Evolutionary conservation across 2,797 vertebrate genomes (phyloP), one percentile per base, ranked within the genome.

Genomic region (Enteromius paludinosus): DNA sequence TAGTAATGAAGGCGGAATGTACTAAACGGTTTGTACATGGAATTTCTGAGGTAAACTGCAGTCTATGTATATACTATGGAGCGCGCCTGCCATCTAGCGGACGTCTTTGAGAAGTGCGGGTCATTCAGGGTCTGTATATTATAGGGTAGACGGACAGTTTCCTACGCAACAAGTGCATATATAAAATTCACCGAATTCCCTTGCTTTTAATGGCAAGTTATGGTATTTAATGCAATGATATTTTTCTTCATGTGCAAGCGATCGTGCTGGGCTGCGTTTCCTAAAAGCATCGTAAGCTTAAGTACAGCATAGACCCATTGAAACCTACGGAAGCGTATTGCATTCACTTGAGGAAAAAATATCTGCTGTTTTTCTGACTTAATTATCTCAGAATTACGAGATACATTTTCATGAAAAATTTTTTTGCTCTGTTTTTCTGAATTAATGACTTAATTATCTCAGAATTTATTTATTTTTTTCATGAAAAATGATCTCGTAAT

Each of bases 31-130:
- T 35, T 5, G 17, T 5, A 17, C 7, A 18, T 33, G 61, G 14
- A 68, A 38, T 10, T 17, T 20, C 17, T 70, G 49, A 6, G 5
- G 14, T 9, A 23, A 35, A 47, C 52, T 28, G 52, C 5, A 47
- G 4, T 28, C 14, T 9, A 8, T 12, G 47, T 2, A n/a, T n/a
- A n/a, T n/a, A 8, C 8, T 20, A 3, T 38, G 9, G 15, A 9
- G n/a, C 30, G 41, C 59, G 30, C 8, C 43, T n/a, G 33, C 80
- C 61, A 66, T 28, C 80, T 56, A 66, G 71, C 47, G 80, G 71
- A 4, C 18, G 30, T 25, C 6, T 14, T 20, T 35, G 5, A 38
- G 43, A 17, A 14, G 14, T 20, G 69, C 25, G 33, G 43, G 12
- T 75, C 33, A 73, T 20, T 41, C 38, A 15, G 8, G 5, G 11